These are phyloP conservation scores for Panthera uncia DNA, from an alignment of 2,113 vertebrate genomes.

Conservation along the genomic window DNA sequence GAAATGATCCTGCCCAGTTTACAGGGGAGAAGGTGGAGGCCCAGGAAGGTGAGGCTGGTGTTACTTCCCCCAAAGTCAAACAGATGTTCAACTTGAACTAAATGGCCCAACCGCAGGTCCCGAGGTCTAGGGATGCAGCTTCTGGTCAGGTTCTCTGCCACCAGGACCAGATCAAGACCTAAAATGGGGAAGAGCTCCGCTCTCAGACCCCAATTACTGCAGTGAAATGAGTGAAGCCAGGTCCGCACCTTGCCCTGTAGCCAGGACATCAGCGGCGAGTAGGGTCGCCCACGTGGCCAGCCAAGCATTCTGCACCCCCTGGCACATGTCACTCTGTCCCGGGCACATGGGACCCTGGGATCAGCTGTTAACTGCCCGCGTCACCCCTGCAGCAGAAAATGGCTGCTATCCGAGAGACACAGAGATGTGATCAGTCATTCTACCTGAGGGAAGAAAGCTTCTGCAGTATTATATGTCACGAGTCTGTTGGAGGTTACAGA, in stretches of 20 bases:
- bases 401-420: background rate
- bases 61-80: background rate
- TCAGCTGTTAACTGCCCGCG: background rate
- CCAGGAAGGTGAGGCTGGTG: background rate
- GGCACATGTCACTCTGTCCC: background rate
- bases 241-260: background rate
- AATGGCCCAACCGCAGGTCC: background rate
- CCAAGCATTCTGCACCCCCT: background rate
- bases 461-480: background rate
- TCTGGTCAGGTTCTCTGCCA: background rate
- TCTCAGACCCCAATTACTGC: background rate
- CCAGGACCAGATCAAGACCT: background rate
- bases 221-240: background rate
- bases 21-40: background rate
- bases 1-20: background rate
- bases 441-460: background rate
- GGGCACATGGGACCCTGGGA: background rate
- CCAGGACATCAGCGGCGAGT: background rate
- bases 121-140: background rate
- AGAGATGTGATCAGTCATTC: background rate
- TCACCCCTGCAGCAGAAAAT: background rate
- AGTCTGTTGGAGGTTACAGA: background rate
- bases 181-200: background rate
- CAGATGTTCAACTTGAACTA: background rate
- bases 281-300: background rate